Evolutionary conservation across 2,113 vertebrate species (phyloP).

Genomic region (Microtus richardsoni): DNA sequence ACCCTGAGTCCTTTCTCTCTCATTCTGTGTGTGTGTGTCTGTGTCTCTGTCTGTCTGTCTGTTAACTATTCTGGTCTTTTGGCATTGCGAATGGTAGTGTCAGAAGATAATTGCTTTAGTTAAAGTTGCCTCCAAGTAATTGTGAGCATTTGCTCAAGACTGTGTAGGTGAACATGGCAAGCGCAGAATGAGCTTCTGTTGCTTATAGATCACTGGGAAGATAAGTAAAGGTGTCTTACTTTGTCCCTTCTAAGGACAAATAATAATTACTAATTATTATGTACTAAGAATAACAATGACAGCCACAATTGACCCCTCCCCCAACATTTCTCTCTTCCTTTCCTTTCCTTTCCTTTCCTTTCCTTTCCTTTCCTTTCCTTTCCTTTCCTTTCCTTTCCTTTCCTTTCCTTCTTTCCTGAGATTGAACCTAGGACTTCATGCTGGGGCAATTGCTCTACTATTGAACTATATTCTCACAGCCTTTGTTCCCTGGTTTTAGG

Average conservation of each 20-base stretch:
- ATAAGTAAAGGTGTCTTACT: neutral
- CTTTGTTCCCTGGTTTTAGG: neutral
- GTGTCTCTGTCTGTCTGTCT: neutral
- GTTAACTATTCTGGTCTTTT: neutral
- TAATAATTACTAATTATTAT: no score
- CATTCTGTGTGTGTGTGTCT: neutral
- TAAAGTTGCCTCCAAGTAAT: neutral
- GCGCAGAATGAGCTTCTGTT: neutral
- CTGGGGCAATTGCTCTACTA: neutral
- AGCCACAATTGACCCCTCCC: neutral
- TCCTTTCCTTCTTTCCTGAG: no score
- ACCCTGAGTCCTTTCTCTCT: neutral
- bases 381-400: no score
- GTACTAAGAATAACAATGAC: neutral
- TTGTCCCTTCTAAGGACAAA: neutral
- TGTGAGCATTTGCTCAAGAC: slow-evolving; percentile 27
- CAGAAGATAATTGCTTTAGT: slow-evolving; percentile 17
- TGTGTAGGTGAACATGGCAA: neutral
- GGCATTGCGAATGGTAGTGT: neutral
- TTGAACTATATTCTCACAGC: neutral
- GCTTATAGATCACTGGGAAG: neutral
- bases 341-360: no score
- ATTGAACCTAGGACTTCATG: neutral
- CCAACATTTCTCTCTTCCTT: no score
- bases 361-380: no score